Conservation (phyloP, 2,113 vertebrate species). For the zebrafish (Danio rerio) region GRCz12tu NC_133178.1:27327001-27327500, state of each 20-base stretch:
- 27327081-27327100: slow-evolving; percentile 48
- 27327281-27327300: slow-evolving; percentile 11
- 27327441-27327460: neutral
- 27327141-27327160: slow-evolving; percentile 47
- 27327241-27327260: neutral
- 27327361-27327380: neutral
- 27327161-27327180: slow-evolving; percentile 29
- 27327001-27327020: slow-evolving; percentile 19
- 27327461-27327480: slow-evolving; percentile 10
- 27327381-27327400: neutral
- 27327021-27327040: slow-evolving; percentile 66
- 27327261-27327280: slow-evolving; percentile 30
- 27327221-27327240: slow-evolving; percentile 13
- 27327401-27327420: slow-evolving; percentile 4
- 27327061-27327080: slow-evolving; percentile 42
- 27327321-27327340: slow-evolving; percentile 20
- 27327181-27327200: neutral
- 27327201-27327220: neutral
- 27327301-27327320: neutral
- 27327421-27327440: slow-evolving; percentile 12
- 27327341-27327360: slow-evolving; percentile 6
- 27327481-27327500: slow-evolving; percentile 21
- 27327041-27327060: slow-evolving; percentile 73
- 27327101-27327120: slow-evolving; percentile 68
- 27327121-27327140: slow-evolving; percentile 64